Evolutionary conservation across 2,888 invertebrate genomes (phyloP).

Genomic region (Acronicta alni): DNA sequence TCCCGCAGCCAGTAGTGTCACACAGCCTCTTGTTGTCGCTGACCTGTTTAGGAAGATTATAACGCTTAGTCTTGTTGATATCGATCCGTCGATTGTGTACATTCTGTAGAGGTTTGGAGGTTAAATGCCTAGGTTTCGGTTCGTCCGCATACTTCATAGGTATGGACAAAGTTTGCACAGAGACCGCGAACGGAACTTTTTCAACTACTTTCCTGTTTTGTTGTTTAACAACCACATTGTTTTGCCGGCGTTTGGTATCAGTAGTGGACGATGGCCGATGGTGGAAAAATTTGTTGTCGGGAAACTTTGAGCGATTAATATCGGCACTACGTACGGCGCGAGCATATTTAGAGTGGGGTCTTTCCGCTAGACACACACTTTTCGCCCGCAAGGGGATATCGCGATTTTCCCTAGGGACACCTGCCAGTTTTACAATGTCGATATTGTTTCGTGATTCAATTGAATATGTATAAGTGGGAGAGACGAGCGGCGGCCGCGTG

Average conservation of each 20-base stretch:
- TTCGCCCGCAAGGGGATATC: conserved; percentile 77
- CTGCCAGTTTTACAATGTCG: conserved; percentile 67
- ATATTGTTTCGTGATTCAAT: conserved; percentile 33
- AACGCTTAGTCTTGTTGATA: conserved; percentile 79
- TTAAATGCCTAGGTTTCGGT: conserved; percentile 72
- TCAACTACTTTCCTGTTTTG: conserved; percentile 75
- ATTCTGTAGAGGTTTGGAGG: conserved; percentile 72
- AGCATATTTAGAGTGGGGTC: conserved; percentile 78
- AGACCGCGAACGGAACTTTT: conserved; percentile 79
- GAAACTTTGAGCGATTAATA: conserved; percentile 63
- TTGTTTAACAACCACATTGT: conserved; percentile 72
- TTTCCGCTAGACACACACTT: conserved; percentile 78
- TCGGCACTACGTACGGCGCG: conserved; percentile 79
- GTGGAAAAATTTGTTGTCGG: conserved; percentile 70
- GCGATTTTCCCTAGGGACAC: conserved; percentile 61
- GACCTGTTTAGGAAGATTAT: conserved; percentile 84
- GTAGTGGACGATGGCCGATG: conserved; percentile 58
- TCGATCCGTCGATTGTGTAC: conserved; percentile 64
- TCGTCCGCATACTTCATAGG: conserved; percentile 83
- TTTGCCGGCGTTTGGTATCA: conserved; percentile 61
- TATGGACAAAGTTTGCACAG: conserved; percentile 81
- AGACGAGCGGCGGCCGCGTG: conserved; percentile 67
- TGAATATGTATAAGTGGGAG: conserved; percentile 35
- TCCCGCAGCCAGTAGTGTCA: conserved; percentile 74
- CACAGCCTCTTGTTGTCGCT: conserved; percentile 85